Base-by-base conservation (phyloP, 2,888 invertebrate genomes). In the Dolichopus griseipennis region DNA sequence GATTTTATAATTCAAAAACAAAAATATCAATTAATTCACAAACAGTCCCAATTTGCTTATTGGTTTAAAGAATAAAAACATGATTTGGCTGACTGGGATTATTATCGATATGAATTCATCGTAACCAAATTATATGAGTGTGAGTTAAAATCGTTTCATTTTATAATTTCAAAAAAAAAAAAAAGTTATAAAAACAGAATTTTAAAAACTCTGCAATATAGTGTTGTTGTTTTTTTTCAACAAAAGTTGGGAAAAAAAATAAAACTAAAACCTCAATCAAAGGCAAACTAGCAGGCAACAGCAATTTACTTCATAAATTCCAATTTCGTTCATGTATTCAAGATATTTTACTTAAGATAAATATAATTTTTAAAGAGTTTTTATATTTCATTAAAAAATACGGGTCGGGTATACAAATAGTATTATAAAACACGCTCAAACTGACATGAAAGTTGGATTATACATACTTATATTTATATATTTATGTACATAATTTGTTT, bases 241-340 rank as follows among this genome's bases (percentile, higher is more conserved):
- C 52, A 18, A 12, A n/a, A 18, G 2, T 18, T 37, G 9, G 12
- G 52, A 52, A 52, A 52, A 52, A 18, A 37, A 52, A 52, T 18
- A 18, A 37, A 37, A 37, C 12, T 37, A 37, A 10, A 37, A 8
- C 37, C 8, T 37, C 37, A 37, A 37, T 12, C 5, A 27, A 52
- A 6, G 52, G 52, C 9, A 52, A 52, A 18, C 52, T 2, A 52
- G 18, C 52, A 52, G 15, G 52, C 52, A 52, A 18, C 15, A 52
- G 52, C 52, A 52, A 52, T 52, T 52, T 52, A 52, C n/a, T 52
- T 52, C 52, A 52, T 18, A 52, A 52, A 52, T 52, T 52, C 52
- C 52, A 52, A 52, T 52, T 52, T 52, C 52, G n/a, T 52, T 52
- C 52, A 52, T 52, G n/a, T 52, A 18, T 52, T 52, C 52, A 52